Conservation (phyloP, 1,140 invertebrate species). For the Mercenaria mercenaria region DNA sequence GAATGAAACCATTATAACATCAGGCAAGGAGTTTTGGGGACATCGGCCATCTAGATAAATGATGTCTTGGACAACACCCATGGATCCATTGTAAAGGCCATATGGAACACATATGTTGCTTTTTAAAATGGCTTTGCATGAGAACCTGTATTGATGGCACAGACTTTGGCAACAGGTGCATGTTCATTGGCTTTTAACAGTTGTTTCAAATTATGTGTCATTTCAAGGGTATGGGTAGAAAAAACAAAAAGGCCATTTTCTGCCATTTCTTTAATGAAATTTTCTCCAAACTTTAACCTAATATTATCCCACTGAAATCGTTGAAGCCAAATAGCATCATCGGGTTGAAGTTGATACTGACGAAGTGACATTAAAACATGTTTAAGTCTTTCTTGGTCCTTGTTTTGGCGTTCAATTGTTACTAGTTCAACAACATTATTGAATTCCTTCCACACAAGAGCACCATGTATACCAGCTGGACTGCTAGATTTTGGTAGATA, state of each 20-base stretch:
- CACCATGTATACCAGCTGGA: constrained; percentile 2
- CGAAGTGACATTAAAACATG: constrained; percentile 27
- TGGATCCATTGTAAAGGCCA: constrained; percentile 67
- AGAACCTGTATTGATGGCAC: constrained; percentile 10
- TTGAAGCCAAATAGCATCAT: constrained; percentile 45
- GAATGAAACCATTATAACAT: constrained; percentile 66
- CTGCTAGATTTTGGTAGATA: constrained; percentile 41
- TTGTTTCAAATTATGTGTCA: constrained; percentile 55
- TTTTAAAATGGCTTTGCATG: constrained; percentile 63
- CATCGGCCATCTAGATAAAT: constrained; percentile 25
- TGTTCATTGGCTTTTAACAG: constrained; percentile 41
- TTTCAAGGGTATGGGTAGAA: constrained; percentile 22
- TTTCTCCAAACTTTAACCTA: background rate
- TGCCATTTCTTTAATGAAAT: background rate
- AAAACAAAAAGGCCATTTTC: constrained; percentile 43
- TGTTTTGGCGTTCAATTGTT: constrained; percentile 36
- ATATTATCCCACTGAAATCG: constrained; percentile 54
- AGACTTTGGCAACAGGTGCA: constrained; percentile 54
- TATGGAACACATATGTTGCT: constrained; percentile 50
- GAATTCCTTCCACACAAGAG: constrained; percentile 60
- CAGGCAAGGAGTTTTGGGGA: constrained; percentile 3
- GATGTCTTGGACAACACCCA: constrained; percentile 60
- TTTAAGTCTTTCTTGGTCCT: constrained; percentile 21
- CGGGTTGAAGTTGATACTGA: background rate
- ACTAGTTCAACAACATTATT: constrained; percentile 15